Evolutionary conservation across 2,797 vertebrate genomes (phyloP).

Genomic region (Sphenodon punctatus): DNA sequence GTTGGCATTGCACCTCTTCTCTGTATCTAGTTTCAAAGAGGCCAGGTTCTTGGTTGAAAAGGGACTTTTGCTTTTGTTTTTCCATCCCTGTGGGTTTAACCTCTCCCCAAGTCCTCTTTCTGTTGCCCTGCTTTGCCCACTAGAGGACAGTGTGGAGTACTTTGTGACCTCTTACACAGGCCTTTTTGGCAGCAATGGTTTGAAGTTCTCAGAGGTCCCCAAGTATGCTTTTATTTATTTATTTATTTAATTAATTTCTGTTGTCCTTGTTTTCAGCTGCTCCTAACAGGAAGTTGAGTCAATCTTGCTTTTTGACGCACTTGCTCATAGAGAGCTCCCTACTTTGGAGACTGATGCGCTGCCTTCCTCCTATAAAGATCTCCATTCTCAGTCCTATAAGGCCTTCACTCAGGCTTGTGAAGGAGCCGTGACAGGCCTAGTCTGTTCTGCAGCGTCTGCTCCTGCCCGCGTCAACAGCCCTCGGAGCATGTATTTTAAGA

Average conservation of each 20-base stretch:
- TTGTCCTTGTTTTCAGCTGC: too few species aligned
- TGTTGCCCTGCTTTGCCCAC: background rate
- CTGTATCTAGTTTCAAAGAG: background rate
- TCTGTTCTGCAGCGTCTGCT: too few species aligned
- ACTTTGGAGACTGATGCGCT: too few species aligned
- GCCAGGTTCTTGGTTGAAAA: background rate
- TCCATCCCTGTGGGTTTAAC: background rate
- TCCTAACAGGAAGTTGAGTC: too few species aligned
- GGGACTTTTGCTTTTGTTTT: accelerated
- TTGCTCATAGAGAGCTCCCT: too few species aligned
- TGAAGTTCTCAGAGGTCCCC: background rate
- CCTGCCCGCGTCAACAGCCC: too few species aligned
- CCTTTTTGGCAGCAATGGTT: background rate
- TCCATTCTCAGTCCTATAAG: too few species aligned
- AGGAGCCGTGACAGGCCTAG: too few species aligned
- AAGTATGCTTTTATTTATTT: too few species aligned
- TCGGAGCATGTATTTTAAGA: background rate
- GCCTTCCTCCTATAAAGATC: too few species aligned
- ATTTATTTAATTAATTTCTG: background rate
- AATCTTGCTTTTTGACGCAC: too few species aligned
- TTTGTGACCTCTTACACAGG: accelerated
- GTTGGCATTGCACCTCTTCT: background rate
- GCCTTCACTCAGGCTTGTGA: too few species aligned
- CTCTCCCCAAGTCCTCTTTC: accelerated
- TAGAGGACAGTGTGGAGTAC: background rate